Base-by-base conservation (phyloP, 2,113 vertebrate genomes). In the Nestor notabilis region DNA sequence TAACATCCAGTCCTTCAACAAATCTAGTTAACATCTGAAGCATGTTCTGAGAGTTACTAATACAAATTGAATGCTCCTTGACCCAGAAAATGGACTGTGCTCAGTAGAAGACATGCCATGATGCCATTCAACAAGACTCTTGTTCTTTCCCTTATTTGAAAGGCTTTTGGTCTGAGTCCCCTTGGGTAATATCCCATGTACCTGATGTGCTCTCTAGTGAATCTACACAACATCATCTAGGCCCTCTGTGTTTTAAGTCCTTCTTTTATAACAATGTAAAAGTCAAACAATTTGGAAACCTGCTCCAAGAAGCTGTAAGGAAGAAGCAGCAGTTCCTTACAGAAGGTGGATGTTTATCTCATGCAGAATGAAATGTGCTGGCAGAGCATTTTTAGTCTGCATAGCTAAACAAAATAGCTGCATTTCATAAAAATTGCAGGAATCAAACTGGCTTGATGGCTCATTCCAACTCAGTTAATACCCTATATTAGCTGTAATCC, bases 111-210 rank as follows among this genome's bases (percentile, higher is more conserved):
- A 82, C 69, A 52, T 69, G 63, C 28, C 25, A 43, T 85, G 77
- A 60, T 69, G 63, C 25, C 27, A 49, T 87, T 72, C 87, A 76
- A 91, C 89, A 90, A 83, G 58, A 41, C 39, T 87, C 55, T 49
- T 60, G 24, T 66, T 83, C 52, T 75, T 89, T 90, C 60, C 80
- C 61, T 94, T 94, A 68, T 87, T 90, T 96, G 93, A 93, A 90
- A 65, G 2, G 2, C 23, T 94, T 93, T 93, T 95, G 80, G 41
- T 89, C 53, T 20, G 31, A 74, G 29, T 83, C 68, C 93, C 58
- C 71, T 77, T 60, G 50, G 43, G 23, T 89, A 53, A 63, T 28
- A 61, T 33, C 37, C 31, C 17, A 17, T 18, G 20, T 56, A 90
- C 61, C 63, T 96, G 58, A 68, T 19, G 11, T 33, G 20, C 7